Percentiles rank a stretch among this genome's conserved stretches.
Evolutionary conservation across 2,113 vertebrate genomes (phyloP).

Genomic region (Rhegmatorhina hoffmannsi): DNA sequence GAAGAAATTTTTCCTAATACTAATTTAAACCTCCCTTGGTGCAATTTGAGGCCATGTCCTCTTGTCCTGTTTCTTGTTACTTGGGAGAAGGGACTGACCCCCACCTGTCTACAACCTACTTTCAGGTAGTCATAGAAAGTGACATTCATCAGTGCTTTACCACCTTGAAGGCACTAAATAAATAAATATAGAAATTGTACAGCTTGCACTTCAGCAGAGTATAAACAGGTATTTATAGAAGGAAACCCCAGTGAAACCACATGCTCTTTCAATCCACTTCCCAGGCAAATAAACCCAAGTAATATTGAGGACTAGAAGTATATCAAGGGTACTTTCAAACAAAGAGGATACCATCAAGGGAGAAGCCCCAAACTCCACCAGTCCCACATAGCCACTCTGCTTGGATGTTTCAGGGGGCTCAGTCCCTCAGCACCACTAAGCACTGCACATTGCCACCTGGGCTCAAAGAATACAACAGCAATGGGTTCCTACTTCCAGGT

Average conservation of each 20-base stretch:
- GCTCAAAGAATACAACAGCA: neutral
- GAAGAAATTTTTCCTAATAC: neutral
- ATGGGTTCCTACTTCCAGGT: neutral
- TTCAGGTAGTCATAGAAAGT: neutral
- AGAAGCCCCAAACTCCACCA: neutral
- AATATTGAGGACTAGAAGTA: neutral
- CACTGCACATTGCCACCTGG: rapidly evolving
- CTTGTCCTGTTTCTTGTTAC: neutral
- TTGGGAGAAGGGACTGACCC: neutral
- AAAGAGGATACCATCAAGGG: neutral
- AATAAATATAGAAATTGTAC: conserved; percentile 17
- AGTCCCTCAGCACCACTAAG: rapidly evolving
- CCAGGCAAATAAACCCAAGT: conserved; percentile 24
- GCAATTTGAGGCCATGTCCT: neutral
- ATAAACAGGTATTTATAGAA: conserved; percentile 41
- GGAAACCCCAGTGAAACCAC: conserved; percentile 28
- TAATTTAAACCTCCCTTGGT: neutral
- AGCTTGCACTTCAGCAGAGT: neutral
- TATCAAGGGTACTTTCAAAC: conserved; percentile 22
- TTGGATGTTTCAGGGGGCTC: rapidly evolving
- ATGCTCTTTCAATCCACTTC: conserved; percentile 45
- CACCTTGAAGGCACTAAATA: conserved; percentile 34
- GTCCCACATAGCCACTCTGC: rapidly evolving
- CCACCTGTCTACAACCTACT: neutral
- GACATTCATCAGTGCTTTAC: neutral